These are phyloP conservation scores for Raillietiella orientalis DNA, from an alignment of 2,888 invertebrate genomes.

Conservation along the genomic window DNA sequence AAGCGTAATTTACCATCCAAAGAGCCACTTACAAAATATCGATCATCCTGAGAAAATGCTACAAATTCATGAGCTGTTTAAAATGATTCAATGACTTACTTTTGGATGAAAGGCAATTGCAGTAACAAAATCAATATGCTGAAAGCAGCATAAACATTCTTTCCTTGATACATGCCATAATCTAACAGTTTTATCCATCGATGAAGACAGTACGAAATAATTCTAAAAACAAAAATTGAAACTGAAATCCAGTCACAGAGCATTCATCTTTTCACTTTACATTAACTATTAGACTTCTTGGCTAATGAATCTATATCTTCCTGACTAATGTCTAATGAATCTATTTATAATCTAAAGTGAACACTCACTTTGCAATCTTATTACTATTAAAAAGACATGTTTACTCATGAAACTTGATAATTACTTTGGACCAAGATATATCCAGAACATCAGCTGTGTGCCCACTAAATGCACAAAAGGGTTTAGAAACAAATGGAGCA, in stretches of 20 bases:
- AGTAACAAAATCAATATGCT: constrained; percentile 96
- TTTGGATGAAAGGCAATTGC: constrained; percentile 93
- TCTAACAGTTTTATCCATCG: constrained; percentile 92
- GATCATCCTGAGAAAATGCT: constrained; percentile 17
- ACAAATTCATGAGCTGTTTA: not conserved
- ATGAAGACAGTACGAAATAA: constrained; percentile 84
- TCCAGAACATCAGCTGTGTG: constrained; percentile 89
- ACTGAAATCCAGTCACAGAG: constrained; percentile 1
- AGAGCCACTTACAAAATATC: constrained; percentile 84
- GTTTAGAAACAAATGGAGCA: constrained; percentile 49
- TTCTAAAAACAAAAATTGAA: constrained; percentile 20
- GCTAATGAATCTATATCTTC: constrained; percentile 1
- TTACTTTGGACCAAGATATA: constrained; percentile 77
- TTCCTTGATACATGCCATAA: constrained; percentile 91
- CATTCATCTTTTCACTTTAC: not conserved
- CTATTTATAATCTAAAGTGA: not conserved
- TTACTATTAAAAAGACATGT: not conserved
- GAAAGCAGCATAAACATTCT: constrained; percentile 93
- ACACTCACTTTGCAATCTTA: not conserved
- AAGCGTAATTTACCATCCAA: constrained; percentile 88
- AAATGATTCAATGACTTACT: constrained; percentile 9
- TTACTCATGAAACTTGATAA: constrained; percentile 3
- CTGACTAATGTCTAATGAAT: not conserved
- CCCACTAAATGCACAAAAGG: constrained; percentile 71
- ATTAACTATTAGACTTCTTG: not conserved